Evolutionary conservation across 92 coral and sea anemone species (phyloP), one percentile per base, ranked within the genome.

Genomic region (Paramuricea clavata): DNA sequence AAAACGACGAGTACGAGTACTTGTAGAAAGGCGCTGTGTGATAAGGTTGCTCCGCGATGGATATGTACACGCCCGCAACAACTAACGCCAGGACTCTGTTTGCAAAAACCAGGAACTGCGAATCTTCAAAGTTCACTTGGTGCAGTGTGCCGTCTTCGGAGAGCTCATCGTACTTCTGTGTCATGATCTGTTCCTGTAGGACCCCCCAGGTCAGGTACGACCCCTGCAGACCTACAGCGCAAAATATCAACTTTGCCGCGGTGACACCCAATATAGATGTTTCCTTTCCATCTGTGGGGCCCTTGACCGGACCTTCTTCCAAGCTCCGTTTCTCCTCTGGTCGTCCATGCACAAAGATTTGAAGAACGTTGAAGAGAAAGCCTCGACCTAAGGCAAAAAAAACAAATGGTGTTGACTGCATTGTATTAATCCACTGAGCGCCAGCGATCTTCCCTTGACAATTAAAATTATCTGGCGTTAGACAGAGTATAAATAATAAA

Each of bases 171-270:
- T 94, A 97, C 2, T 87, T 81, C 56, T 28, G 81, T 42, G 99
- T 97, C 98, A 97, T 93, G 17, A 97, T 90, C 23, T 98, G 89
- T 71, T 97, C 99, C 57, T 97, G 99, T 44, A 97, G 57, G 57
- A 97, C 94, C 30, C 99, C 99, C 99, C 99, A 97, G 5, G 98
- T 90, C 60, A 97, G 92, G 73, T 97, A 97, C 0, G 98, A 88
- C 23, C 83, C 91, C 80, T 96, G 99, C 23, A 96, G 92, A 26
- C 99, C 99, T 13, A 69, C 91, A 13, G 89, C 97, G 88, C 99
- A 96, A 33, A 93, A 78, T 19, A 89, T 52, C 30, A 96, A 88
- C 83, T 83, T 95, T 1, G 84, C 32, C 7, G 94, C 92, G 52
- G 98, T 84, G 64, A 87, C 86, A 60, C 90, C 69, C 62, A 93